Base-by-base conservation (phyloP, 1,140 invertebrate species). In the Condylostylus longicornis region DNA sequence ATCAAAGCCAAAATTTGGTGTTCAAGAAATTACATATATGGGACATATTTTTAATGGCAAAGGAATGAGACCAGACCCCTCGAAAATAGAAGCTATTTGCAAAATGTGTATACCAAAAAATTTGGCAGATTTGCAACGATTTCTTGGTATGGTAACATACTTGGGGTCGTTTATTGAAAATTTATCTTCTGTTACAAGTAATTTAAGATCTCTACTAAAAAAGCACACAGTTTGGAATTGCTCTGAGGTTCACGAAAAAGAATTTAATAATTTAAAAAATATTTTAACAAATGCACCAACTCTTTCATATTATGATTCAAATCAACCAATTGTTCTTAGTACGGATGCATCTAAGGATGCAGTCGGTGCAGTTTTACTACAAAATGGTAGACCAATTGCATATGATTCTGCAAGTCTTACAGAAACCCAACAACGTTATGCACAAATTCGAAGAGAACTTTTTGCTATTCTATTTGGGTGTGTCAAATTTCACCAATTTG, bases 401-500 rank as follows among this genome's bases (percentile, higher is more conserved):
- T 62, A 46, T 42, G 56, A 53, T 7, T 58, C 53, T 8, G 37
- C 44, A 25, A 36, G 45, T 12, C 32, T 59, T 30, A 54, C 45
- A 9, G 40, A 38, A 21, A 39, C 49, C 22, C 51, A 68, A 44
- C 25, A 48, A 31, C 50, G 51, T 15, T 69, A 65, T 42, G 46
- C 54, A 5, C 57, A 63, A 42, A 65, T 64, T 23, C 62, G 68
- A 37, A 65, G 61, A 38, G 63, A 67, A 44, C 41, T 53, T 10
- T 48, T 61, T n/a, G 59, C 54, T 14, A 54, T 67, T 15, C 19
- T 50, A 22, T 61, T 52, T 50, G 51, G 42, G 13, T 53, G 42
- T 45, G 42, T 48, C 37, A 53, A 50, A 37, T 69, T 65, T 49
- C 47, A 53, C 22, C 50, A 61, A 35, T 61, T 51, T 44, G 31